phyloP scores from a whole-genome alignment of 2,888 invertebrate species.

The Sinohyriopsis cumingii region DNA sequence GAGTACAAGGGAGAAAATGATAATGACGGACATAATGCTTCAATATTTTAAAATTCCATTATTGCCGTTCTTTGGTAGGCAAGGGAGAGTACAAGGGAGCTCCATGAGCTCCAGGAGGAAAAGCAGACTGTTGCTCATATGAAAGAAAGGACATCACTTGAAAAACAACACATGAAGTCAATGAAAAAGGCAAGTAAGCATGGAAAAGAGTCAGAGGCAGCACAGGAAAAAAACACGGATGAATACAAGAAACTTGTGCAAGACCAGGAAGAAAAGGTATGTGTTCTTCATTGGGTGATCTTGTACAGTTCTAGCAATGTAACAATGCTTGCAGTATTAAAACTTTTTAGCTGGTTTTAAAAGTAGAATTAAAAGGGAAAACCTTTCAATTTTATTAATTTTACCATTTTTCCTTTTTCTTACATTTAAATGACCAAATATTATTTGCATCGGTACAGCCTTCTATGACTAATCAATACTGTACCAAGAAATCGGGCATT shows the following conservation, averaged over 20 bases:
- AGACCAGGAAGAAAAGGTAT: constrained; percentile 46
- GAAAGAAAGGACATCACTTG: constrained; percentile 71
- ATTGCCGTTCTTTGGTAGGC: constrained; percentile 38
- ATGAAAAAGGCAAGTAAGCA: constrained; percentile 67
- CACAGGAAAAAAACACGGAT: constrained; percentile 41
- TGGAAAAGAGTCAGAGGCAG: constrained; percentile 39
- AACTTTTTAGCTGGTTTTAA: too few relatives aligned
- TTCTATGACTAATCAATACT: too few relatives aligned
- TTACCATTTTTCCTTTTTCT: background rate
- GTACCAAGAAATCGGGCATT: too few relatives aligned
- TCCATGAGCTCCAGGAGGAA: constrained; percentile 71
- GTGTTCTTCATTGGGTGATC: background rate
- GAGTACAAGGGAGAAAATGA: constrained; percentile 46
- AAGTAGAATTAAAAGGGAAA: background rate
- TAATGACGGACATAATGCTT: too few relatives aligned
- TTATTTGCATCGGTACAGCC: too few relatives aligned
- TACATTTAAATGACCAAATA: too few relatives aligned
- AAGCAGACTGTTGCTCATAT: constrained; percentile 71
- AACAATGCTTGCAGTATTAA: too few relatives aligned
- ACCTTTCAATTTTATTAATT: too few relatives aligned
- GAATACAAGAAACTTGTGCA: constrained; percentile 28
- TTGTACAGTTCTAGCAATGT: too few relatives aligned
- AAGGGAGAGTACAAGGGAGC: constrained; percentile 56
- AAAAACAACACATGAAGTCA: constrained; percentile 69
- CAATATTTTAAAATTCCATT: too few relatives aligned